phyloP scores from a whole-genome alignment of 1,140 invertebrate genomes.

The Chelonus insularis region DNA sequence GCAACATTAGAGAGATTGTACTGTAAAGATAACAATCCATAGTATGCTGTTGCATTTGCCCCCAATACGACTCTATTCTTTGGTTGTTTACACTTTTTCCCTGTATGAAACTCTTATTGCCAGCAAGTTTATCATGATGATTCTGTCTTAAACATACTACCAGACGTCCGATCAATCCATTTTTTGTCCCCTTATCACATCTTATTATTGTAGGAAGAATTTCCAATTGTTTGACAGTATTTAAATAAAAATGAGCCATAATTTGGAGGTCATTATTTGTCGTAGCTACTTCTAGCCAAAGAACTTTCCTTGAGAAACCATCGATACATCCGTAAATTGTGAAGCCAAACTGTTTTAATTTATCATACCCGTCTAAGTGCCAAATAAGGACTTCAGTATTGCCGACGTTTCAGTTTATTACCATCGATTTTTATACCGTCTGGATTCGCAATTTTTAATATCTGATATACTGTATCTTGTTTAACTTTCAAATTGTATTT shows the following conservation, averaged over 20 bases:
- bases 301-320: neutral
- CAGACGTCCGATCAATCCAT: neutral
- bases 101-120: constrained; percentile 11
- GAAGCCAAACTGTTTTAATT: neutral
- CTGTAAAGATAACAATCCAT: constrained; percentile 6
- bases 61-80: no score
- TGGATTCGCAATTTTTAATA: neutral
- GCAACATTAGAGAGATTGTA: constrained; percentile 2
- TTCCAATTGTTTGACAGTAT: neutral
- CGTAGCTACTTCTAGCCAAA: neutral
- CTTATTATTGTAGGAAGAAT: neutral
- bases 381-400: neutral
- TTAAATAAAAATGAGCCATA: neutral
- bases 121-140: neutral
- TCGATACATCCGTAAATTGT: neutral
- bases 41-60: neutral
- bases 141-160: neutral
- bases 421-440: neutral
- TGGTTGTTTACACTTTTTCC: constrained; percentile 11
- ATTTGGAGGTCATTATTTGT: neutral
- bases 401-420: neutral
- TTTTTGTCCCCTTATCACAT: neutral
- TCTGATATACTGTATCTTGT: neutral
- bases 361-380: neutral
- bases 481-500: neutral